These are phyloP conservation scores for Lasioglossum albipes DNA, from an alignment of 1,140 invertebrate genomes.

Conservation along the genomic window DNA sequence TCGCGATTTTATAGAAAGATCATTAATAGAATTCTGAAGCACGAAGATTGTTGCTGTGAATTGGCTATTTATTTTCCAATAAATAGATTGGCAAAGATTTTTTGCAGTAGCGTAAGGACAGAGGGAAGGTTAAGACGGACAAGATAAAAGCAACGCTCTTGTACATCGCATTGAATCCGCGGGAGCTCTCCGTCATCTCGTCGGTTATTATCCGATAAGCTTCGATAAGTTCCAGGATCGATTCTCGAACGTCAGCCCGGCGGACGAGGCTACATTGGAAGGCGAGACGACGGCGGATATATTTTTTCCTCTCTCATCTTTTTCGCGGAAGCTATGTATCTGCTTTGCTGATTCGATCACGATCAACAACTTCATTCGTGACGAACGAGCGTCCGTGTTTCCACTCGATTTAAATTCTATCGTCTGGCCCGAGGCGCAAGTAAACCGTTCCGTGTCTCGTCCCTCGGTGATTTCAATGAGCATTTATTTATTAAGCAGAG, in stretches of 20 bases:
- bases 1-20: too few relatives aligned
- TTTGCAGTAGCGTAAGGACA: too few relatives aligned
- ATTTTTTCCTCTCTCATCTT: slow-evolving; percentile 4
- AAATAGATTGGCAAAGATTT: background rate
- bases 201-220: slow-evolving; percentile 63
- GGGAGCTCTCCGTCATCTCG: slow-evolving; percentile 55
- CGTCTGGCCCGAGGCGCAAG: background rate
- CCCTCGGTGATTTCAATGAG: background rate
- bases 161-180: slow-evolving; percentile 29
- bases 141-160: background rate
- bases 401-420: slow-evolving; percentile 26
- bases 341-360: slow-evolving; percentile 34
- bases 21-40: too few relatives aligned
- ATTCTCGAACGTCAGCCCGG: slow-evolving; percentile 59
- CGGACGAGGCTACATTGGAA: slow-evolving; percentile 21
- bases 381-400: slow-evolving; percentile 1
- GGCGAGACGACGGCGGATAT: slow-evolving; percentile 7
- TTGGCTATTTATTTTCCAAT: background rate
- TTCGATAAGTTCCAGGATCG: slow-evolving; percentile 64
- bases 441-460: background rate
- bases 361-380: slow-evolving; percentile 26
- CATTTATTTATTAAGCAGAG: slow-evolving; percentile 2
- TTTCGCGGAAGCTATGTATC: background rate
- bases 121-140: background rate
- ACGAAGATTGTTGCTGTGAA: background rate